These are phyloP conservation scores for Leucoraja erinaceus DNA, from an alignment of 2,113 vertebrate species.

Conservation along the genomic window DNA sequence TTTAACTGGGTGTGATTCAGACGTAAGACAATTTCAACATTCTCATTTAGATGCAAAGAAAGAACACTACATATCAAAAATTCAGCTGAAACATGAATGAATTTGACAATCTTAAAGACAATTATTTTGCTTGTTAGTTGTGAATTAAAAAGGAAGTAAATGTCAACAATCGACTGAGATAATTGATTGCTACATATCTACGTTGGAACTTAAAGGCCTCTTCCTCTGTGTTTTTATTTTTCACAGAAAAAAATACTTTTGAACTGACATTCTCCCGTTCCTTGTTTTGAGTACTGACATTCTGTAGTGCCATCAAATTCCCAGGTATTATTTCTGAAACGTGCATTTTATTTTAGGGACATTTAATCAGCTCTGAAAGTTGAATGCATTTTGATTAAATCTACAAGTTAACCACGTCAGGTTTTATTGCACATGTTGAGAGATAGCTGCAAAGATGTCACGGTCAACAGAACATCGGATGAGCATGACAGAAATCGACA, in stretches of 20 bases:
- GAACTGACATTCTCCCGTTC: not conserved
- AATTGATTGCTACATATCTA: not conserved
- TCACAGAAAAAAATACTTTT: not conserved
- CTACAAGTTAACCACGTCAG: not conserved
- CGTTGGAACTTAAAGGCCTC: not conserved
- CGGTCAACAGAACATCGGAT: not conserved
- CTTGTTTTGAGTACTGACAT: no score
- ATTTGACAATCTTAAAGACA: not conserved
- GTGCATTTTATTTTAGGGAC: not conserved
- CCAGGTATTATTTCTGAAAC: not conserved
- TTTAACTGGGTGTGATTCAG: not conserved
- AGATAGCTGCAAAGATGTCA: not conserved
- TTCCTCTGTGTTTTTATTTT: not conserved
- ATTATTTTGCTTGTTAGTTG: not conserved
- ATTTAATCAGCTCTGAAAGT: not conserved
- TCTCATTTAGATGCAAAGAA: not conserved
- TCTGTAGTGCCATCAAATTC: no score
- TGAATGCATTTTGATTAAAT: not conserved
- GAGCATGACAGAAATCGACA: not conserved
- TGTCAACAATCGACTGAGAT: not conserved
- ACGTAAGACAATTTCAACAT: not conserved
- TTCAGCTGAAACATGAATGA: not conserved
- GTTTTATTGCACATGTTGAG: not conserved
- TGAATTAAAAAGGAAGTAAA: not conserved
- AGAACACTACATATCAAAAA: not conserved